Percentiles rank a stretch among this genome's conserved stretches.
phyloP scores from a whole-genome alignment of 1,140 invertebrate genomes.

The Lycorma delicatula region DNA sequence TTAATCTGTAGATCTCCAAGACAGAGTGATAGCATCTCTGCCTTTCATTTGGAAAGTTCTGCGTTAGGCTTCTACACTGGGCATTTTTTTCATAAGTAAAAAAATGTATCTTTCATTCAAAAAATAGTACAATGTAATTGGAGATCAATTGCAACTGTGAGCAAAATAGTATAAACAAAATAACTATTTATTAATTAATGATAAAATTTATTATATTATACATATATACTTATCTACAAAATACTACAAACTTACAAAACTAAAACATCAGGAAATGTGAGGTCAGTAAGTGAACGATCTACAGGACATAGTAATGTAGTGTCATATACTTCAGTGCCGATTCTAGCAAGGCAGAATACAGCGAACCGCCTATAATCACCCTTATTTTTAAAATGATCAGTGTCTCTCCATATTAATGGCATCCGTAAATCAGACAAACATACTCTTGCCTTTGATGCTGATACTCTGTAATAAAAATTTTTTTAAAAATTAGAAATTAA shows the following conservation, averaged over 20 bases:
- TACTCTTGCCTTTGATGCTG: slow-evolving; percentile 38
- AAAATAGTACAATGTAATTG: slow-evolving; percentile 4
- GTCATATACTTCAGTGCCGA: slow-evolving; percentile 61
- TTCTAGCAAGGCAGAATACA: slow-evolving; percentile 57
- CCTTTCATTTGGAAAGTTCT: too few relatives aligned
- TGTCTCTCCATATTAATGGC: slow-evolving; percentile 63
- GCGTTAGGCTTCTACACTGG: too few relatives aligned
- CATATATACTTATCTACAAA: too few relatives aligned
- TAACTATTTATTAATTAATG: slow-evolving; percentile 6
- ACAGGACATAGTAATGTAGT: slow-evolving; percentile 56
- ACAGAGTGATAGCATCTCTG: too few relatives aligned
- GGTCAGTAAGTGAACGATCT: slow-evolving; percentile 58
- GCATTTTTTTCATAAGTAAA: too few relatives aligned
- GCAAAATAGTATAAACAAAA: neutral
- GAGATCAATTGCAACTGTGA: too few relatives aligned
- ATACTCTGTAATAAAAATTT: slow-evolving; percentile 19
- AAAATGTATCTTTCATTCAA: too few relatives aligned
- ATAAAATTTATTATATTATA: slow-evolving; percentile 1
- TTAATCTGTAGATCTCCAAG: too few relatives aligned
- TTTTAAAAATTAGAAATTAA: too few relatives aligned
- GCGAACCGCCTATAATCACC: slow-evolving; percentile 61
- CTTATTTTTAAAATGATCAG: slow-evolving; percentile 65
- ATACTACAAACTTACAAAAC: slow-evolving; percentile 59
- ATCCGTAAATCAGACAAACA: slow-evolving; percentile 54
- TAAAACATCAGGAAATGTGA: slow-evolving; percentile 59